Evolutionary conservation across 2,888 invertebrate species (phyloP), one percentile per base, ranked within the genome.

Genomic region (Phanerotoma sp.): DNA sequence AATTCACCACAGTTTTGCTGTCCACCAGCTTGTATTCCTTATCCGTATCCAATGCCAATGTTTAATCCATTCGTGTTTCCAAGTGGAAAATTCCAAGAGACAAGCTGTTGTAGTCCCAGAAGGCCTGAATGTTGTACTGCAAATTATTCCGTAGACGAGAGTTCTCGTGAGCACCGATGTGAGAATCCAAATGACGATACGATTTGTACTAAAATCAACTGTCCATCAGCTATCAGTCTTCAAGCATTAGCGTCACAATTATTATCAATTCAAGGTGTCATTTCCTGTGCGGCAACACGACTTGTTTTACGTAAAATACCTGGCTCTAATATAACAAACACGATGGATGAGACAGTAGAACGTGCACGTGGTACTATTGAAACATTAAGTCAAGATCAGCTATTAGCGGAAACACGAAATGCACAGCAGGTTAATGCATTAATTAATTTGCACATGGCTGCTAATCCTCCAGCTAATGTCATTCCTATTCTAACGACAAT

Each of bases 201-300:
- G 0, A 57, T 73, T 9, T 75, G 75, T 49, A 45, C 63, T 2
- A 66, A 66, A 28, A 64, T 64, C 16, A 70, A 73, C 35, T 77
- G 77, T 45, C 74, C 75, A 0, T 66, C 69, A 35, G 58, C 72
- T 1, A 58, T 74, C 2, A 73, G 67, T 51, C 61, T 77, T 16
- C 77, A 76, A 30, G 74, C 75, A 1, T 48, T 77, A 13, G 71
- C 69, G 0, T 72, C 77, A 0, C 77, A 76, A 37, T 61, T 77
- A 5, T 55, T 77, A 0, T 66, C 71, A 0, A 57, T 77, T 4
- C 71, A 68, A 25, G 77, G 77, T 0, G 60, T 75, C 7, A 60
- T 76, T 18, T 56, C 77, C 0, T 73, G 74, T 47, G 70, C 71
- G 0, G 66, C 68, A 1, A 74, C 72, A 0, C 61, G 77, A 7